Evolutionary conservation across 2,888 invertebrate genomes (phyloP).

Genomic region (Cryptocephalus moraei): DNA sequence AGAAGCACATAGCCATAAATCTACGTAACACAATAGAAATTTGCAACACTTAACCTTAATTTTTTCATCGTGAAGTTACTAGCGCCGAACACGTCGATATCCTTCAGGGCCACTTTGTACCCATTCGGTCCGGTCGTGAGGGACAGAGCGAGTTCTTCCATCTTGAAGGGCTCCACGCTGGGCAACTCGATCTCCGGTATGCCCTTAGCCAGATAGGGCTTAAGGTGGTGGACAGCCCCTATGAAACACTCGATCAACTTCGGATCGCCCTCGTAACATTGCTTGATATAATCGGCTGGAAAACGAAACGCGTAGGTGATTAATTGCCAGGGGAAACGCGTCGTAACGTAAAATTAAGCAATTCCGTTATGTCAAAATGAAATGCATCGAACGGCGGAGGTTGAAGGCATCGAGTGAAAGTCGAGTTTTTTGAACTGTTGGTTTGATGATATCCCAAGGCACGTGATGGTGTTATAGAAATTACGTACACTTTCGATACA

Average conservation of each 20-base stretch:
- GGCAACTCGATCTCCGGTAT: conserved; percentile 58
- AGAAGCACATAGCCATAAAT: no score
- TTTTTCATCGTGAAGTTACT: conserved; percentile 50
- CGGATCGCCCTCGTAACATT: conserved; percentile 54
- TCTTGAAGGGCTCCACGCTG: conserved; percentile 53
- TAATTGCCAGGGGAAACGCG: no score
- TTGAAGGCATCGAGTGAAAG: no score
- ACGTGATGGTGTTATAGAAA: no score
- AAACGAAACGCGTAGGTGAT: conserved; percentile 8
- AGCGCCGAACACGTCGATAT: conserved; percentile 53
- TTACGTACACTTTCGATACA: no score
- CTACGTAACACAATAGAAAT: no score
- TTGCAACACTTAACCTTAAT: conserved; percentile 48
- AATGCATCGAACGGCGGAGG: no score
- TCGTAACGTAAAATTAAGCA: no score
- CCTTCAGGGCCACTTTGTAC: conserved; percentile 48
- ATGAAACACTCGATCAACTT: conserved; percentile 48
- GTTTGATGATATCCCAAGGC: no score
- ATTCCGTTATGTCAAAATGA: no score
- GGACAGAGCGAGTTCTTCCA: conserved; percentile 51
- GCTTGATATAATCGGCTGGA: conserved; percentile 55
- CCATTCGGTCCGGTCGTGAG: conserved; percentile 46
- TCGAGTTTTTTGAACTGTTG: no score
- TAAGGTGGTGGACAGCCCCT: conserved; percentile 45
- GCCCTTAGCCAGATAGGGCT: conserved; percentile 49